phyloP scores from a whole-genome alignment of 2,113 vertebrate genomes.

The Tragelaphus imberbis region DNA sequence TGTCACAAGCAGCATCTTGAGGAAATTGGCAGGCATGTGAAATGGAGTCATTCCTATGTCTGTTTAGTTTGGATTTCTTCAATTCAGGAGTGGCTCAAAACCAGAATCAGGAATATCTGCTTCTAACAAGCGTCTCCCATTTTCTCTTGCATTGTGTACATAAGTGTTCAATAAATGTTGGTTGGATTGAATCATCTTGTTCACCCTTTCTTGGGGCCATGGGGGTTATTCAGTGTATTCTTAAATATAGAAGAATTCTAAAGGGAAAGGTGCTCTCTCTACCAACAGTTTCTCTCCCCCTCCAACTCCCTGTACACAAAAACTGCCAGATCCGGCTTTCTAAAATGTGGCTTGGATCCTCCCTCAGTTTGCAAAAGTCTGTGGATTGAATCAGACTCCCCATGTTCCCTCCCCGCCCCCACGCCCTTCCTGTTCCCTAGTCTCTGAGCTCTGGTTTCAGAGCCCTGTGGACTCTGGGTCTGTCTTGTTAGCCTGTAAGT shows the following conservation, averaged over 20 bases:
- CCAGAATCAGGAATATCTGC: not conserved
- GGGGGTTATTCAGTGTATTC: not conserved
- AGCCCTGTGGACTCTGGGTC: not conserved
- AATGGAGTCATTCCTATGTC: not conserved
- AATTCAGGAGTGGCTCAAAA: not conserved
- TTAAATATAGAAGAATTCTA: not conserved
- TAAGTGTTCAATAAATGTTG: not conserved
- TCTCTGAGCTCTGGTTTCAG: too few relatives aligned
- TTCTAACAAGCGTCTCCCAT: not conserved
- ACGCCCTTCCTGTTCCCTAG: not conserved
- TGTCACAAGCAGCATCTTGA: slow-evolving; percentile 28
- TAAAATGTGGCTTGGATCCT: not conserved
- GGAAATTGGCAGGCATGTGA: slow-evolving; percentile 33
- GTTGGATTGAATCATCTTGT: not conserved
- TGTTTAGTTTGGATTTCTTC: slow-evolving; percentile 53
- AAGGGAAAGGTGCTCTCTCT: not conserved
- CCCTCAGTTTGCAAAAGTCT: not conserved
- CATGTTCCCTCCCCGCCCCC: not conserved
- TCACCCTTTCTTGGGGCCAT: not conserved
- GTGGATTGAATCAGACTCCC: not conserved
- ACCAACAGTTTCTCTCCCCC: not conserved
- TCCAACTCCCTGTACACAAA: not conserved
- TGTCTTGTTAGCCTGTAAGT: not conserved
- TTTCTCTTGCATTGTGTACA: not conserved
- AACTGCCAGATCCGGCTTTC: not conserved